These are phyloP conservation scores for Hemicordylus capensis DNA, from an alignment of 2,113 vertebrate species.

Conservation along the genomic window DNA sequence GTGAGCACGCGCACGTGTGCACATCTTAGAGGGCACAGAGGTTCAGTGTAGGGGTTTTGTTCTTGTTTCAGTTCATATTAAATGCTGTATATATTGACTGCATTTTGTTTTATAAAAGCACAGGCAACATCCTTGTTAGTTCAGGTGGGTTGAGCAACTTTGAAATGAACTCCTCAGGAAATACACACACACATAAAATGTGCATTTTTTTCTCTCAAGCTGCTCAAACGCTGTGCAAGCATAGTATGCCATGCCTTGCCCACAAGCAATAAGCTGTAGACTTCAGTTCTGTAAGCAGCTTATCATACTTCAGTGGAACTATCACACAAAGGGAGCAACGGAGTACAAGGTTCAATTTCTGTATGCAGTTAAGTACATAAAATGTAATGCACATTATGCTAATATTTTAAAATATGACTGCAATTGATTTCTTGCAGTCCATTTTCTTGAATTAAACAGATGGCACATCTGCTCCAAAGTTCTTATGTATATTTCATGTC, in stretches of 20 bases:
- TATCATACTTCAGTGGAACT: not conserved
- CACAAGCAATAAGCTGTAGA: not conserved
- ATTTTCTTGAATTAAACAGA: not conserved
- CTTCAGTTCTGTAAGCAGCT: not conserved
- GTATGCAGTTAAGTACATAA: not conserved
- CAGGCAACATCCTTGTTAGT: not conserved
- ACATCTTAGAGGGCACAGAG: no score
- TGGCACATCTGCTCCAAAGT: conserved; percentile 5
- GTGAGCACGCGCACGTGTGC: no score
- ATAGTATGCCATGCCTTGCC: not conserved
- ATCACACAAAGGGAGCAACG: not conserved
- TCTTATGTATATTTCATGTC: conserved; percentile 5
- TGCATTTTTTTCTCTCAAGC: not conserved
- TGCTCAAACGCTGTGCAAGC: not conserved
- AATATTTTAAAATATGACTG: not conserved
- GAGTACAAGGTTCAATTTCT: not conserved
- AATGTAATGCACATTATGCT: not conserved
- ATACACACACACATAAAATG: no score
- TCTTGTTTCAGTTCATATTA: no score
- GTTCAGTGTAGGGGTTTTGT: no score
- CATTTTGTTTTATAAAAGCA: not conserved
- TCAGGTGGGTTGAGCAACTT: not conserved
- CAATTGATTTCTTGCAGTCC: not conserved
- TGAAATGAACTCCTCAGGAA: not conserved
- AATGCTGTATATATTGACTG: no score